Conservation (phyloP, 2,888 invertebrate species). For the Conomelus anceps region DNA sequence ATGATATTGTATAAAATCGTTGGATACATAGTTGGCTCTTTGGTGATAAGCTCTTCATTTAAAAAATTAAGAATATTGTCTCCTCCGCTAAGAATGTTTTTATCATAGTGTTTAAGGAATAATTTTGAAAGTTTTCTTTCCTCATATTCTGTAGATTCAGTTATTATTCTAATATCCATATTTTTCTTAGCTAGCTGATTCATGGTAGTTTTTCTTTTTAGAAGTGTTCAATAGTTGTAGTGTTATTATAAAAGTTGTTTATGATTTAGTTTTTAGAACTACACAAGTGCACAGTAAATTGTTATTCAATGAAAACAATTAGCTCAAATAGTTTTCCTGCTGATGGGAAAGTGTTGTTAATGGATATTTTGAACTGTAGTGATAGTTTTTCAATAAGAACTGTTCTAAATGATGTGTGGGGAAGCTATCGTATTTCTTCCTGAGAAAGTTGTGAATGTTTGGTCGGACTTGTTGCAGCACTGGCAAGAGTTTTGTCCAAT, state of each 20-base stretch:
- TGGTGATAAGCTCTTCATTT: neutral
- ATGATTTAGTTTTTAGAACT: neutral
- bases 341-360: neutral
- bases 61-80: neutral
- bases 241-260: neutral
- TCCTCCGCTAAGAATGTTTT: neutral
- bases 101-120: neutral
- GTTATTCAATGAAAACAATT: neutral
- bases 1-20: too few relatives aligned
- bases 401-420: conserved; percentile 8
- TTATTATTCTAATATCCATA: neutral
- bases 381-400: neutral
- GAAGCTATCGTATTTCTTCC: neutral
- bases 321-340: neutral
- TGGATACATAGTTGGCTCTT: too few relatives aligned
- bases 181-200: neutral
- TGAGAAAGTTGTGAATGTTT: neutral
- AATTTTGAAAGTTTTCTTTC: neutral
- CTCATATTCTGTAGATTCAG: neutral
- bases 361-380: neutral
- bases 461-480: neutral
- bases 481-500: conserved; percentile 8
- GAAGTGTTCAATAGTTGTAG: neutral
- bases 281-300: neutral
- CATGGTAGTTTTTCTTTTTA: neutral